Evolutionary conservation across 2,888 invertebrate species (phyloP).

Genomic region (Sipunculus nudus): DNA sequence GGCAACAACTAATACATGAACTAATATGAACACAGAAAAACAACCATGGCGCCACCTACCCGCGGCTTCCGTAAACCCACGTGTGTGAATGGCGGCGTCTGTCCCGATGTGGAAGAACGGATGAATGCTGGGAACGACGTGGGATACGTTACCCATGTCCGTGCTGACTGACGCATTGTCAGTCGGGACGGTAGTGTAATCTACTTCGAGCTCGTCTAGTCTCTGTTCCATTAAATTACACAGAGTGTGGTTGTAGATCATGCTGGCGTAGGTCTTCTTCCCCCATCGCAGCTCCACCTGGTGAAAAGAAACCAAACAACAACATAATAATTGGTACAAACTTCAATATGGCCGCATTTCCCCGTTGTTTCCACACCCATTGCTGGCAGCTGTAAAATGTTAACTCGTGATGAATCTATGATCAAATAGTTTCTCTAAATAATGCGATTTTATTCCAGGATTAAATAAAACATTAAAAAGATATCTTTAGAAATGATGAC

Average conservation of each 20-base stretch:
- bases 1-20: no score
- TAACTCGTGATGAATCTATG: no score
- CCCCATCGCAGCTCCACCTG: constrained; percentile 48
- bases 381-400: no score
- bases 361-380: no score
- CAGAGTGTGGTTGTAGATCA: constrained; percentile 54
- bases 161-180: constrained; percentile 38
- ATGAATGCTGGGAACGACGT: constrained; percentile 50
- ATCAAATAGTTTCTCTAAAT: no score
- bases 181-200: not conserved
- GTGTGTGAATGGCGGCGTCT: constrained; percentile 41
- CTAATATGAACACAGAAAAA: no score
- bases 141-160: constrained; percentile 53
- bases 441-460: no score
- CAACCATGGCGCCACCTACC: no score
- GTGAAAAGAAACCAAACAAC: constrained; percentile 5
- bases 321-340: no score
- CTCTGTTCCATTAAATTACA: constrained; percentile 29
- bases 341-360: no score
- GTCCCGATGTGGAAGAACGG: constrained; percentile 42
- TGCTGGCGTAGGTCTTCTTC: constrained; percentile 47
- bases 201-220: not conserved
- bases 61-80: constrained; percentile 40
- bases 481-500: no score
- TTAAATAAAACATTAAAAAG: no score